These are phyloP conservation scores for Lampris incognitus DNA, from an alignment of 2,113 vertebrate genomes.

Conservation along the genomic window DNA sequence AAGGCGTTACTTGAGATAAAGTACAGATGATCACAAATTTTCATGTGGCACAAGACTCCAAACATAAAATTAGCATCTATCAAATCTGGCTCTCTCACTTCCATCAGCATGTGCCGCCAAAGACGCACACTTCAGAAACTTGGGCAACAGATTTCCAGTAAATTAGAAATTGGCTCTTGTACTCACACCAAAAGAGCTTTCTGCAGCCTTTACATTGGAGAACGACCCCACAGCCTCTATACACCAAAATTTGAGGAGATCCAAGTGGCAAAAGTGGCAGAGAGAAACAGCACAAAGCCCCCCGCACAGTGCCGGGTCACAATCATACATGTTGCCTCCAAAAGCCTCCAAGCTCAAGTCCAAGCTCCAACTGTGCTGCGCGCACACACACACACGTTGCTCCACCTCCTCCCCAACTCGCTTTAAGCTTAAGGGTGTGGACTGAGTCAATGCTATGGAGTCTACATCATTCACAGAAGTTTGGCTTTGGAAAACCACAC, in stretches of 20 bases:
- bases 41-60: neutral
- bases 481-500: conserved; percentile 82
- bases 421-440: conserved; percentile 77
- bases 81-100: conserved; percentile 25
- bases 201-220: conserved; percentile 27
- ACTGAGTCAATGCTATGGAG: conserved; percentile 73
- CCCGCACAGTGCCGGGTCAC: conserved; percentile 35
- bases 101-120: conserved; percentile 7
- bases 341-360: conserved; percentile 50
- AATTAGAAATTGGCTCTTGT: conserved; percentile 44
- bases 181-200: conserved; percentile 47
- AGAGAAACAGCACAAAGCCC: conserved; percentile 22
- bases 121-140: conserved; percentile 50
- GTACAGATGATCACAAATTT: neutral
- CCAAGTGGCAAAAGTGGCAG: conserved; percentile 49
- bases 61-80: neutral
- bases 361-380: conserved; percentile 58
- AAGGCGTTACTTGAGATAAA: neutral
- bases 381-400: conserved; percentile 43
- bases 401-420: conserved; percentile 75
- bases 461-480: conserved; percentile 84
- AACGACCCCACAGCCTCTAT: conserved; percentile 27
- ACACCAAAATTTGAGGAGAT: conserved; percentile 39
- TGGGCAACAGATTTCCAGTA: neutral
- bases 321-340: conserved; percentile 32